A percentile compares a stretch with the other conserved stretches of the same genome.
phyloP scores from a whole-genome alignment of 2,797 vertebrate genomes.

The Xiphorhynchus erythropygius region DNA sequence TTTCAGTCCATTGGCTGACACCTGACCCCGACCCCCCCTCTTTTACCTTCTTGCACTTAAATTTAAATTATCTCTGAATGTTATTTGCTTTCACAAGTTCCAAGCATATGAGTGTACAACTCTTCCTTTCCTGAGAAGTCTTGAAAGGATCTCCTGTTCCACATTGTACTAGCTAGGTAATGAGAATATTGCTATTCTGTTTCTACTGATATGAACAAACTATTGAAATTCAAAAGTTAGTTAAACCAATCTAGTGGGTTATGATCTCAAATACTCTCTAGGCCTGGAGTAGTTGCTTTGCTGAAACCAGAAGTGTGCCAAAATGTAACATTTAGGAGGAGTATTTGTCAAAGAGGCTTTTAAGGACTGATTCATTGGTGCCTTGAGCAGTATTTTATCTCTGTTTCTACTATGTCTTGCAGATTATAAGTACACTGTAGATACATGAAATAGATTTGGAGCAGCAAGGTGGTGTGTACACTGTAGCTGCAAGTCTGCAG shows the following conservation, averaged over 20 bases:
- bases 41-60: neutral
- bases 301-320: neutral
- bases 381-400: neutral
- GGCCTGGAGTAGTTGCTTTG: neutral
- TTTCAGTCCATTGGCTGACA: neutral
- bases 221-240: neutral
- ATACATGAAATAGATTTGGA: neutral
- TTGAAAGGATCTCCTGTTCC: neutral
- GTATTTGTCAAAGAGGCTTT: neutral
- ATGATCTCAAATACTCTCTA: neutral
- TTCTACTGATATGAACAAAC: neutral
- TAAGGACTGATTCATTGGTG: neutral
- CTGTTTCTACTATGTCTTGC: neutral
- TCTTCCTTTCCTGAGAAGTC: neutral
- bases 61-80: neutral
- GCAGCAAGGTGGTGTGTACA: rapidly evolving
- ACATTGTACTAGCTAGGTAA: neutral
- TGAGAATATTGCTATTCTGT: neutral
- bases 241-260: neutral
- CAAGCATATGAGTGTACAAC: neutral
- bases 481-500: neutral
- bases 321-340: neutral
- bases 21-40: neutral
- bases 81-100: neutral
- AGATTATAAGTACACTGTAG: neutral